Conservation (phyloP, 2,113 vertebrate genomes). For the Cryptotis parvus region DNA sequence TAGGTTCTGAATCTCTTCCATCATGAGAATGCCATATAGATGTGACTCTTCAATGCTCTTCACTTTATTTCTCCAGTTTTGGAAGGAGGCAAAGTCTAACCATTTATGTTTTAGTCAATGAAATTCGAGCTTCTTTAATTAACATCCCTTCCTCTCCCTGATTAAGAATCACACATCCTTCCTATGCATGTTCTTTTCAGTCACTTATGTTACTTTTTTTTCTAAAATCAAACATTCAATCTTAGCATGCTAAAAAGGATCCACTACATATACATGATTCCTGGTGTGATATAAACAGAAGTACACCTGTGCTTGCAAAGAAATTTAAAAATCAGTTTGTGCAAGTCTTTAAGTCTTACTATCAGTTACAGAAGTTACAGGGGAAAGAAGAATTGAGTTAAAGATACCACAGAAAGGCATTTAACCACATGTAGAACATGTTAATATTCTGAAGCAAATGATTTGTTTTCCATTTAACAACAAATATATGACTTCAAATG, state of each 20-base stretch:
- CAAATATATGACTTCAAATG: not conserved
- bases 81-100: not conserved
- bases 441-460: not conserved
- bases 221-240: slow-evolving; percentile 25
- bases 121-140: not conserved
- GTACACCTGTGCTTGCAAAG: slow-evolving; percentile 23
- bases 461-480: not conserved
- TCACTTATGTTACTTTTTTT: not conserved
- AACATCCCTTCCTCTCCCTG: not conserved
- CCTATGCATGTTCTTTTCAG: not conserved
- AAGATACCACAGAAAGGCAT: not conserved
- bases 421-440: not conserved
- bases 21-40: not conserved
- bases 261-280: not conserved
- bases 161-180: not conserved
- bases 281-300: slow-evolving; percentile 47
- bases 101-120: too few species aligned
- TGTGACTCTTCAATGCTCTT: not conserved
- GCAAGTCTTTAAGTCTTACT: slow-evolving; percentile 20
- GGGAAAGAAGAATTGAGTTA: not conserved
- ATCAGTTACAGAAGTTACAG: slow-evolving; percentile 1
- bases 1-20: not conserved
- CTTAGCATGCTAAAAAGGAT: slow-evolving; percentile 15
- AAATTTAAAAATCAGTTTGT: slow-evolving; percentile 22
- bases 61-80: not conserved